Evolutionary conservation across 1,140 invertebrate species (phyloP), one percentile per base, ranked within the genome.

Genomic region (Anoplolepis gracilipes): DNA sequence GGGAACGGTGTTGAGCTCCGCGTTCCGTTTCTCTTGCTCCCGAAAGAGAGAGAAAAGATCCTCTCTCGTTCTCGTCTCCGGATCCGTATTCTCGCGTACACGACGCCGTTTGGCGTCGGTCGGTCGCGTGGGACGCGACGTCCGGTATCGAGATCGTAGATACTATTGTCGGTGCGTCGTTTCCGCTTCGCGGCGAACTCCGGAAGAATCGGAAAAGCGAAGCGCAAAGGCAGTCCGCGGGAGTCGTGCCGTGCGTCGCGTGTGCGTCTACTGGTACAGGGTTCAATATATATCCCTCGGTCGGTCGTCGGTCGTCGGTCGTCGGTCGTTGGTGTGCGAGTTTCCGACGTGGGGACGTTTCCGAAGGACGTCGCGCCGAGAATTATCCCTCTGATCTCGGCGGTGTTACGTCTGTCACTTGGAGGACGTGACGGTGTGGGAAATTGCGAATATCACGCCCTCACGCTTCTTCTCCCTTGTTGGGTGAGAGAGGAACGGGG

Each of bases 381-480:
- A 65, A 30, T 33, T 53, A 65, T 65, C 75, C 62, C 30, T 22
- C 42, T 57, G 49, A 81, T 81, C 77, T 55, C 16, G n/a, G 33
- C 49, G 46, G 36, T 46, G 57, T 28, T 16, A 4, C 10, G 42
- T 53, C 46, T 69, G 62, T 55, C 46, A 55, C 33, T 13, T 22
- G 22, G 33, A 81, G 22, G 33, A 81, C 33, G 64, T 69, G 77
- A 79, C 77, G 28, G 62, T 49, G 77, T 81, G 49, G 65, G 77
- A 81, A 81, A 39, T 79, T 39, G 64, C 33, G 46, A 69, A 16
- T 81, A 70, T 81, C 36, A 81, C 77, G 64, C 64, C 33, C 77
- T 55, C 42, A 46, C 22, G 49, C 28, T 49, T 11, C 64, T 30
- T 73, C 33, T 65, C 30, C 33, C 13, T 25, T 11, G 7, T 25